Evolutionary conservation across 2,888 invertebrate species (phyloP), one percentile per base, ranked within the genome.

Genomic region (Dicranocentrus wangi): DNA sequence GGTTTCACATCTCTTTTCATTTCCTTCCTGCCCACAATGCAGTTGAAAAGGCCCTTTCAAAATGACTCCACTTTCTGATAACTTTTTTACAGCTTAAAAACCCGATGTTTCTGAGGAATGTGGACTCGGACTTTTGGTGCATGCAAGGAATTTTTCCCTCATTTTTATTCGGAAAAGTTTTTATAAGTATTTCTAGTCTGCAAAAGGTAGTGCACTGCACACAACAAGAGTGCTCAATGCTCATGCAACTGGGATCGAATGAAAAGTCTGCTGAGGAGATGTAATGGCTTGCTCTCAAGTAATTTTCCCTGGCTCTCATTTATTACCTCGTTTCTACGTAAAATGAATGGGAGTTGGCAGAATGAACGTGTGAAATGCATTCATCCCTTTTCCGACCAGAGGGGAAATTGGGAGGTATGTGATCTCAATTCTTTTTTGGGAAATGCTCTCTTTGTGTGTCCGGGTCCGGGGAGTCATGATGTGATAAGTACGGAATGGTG

Each of bases 231-330:
- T n/a, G n/a, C n/a, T n/a, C n/a, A n/a, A n/a, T n/a, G n/a, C n/a
- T n/a, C n/a, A n/a, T n/a, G n/a, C n/a, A n/a, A n/a, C n/a, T n/a
- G n/a, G n/a, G n/a, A n/a, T n/a, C n/a, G n/a, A n/a, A n/a, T n/a
- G n/a, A n/a, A n/a, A n/a, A n/a, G n/a, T n/a, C n/a, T n/a, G n/a
- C n/a, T n/a, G n/a, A n/a, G n/a, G n/a, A n/a, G n/a, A n/a, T 55
- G 55, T 55, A 55, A 23, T 70, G 39, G 58, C 39, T 70, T 17
- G 70, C 55, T 55, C 28, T 28, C 47, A 61, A 72, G 72, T 63
- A 63, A 72, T 72, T 72, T 72, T 61, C 61, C 72, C 72, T 23
- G 63, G 61, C 51, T 51, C 51, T 63, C 71, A 71, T 71, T 71
- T 72, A 63, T 72, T 72, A 72, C 32, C 21, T 63, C 53, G 47